Evolutionary conservation across 1,140 invertebrate genomes (phyloP), one percentile per base, ranked within the genome.

Genomic region (Drosophila tristis): DNA sequence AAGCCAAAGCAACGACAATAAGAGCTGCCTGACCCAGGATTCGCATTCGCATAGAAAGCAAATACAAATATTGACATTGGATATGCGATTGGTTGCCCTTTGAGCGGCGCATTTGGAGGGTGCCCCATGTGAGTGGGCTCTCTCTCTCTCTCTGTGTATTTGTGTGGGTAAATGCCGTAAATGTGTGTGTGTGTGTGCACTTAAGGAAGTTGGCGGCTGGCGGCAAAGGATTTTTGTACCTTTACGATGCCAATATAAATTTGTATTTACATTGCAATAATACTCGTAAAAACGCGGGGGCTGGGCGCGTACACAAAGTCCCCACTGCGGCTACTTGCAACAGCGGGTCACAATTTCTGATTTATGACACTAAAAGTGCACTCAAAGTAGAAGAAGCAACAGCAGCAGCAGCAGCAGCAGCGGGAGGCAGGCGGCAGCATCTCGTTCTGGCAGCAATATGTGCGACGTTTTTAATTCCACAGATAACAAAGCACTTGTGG

Each of bases 231-330:
- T 78, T 85, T 70, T 67, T 54, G 50, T 81, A 91, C 89, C 89
- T 90, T 90, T 91, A 90, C 89, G 82, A 89, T 84, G 77, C 80
- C 82, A 87, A 91, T 90, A 89, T 90, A 90, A 90, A 89, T 90
- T 89, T 90, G 89, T 91, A 90, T 90, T 85, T 86, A 72, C 80
- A 90, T 90, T 80, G 86, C 79, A 87, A 90, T 78, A 87, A 87
- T 70, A 70, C 35, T 39, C 35, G 35, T 78, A 78, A 78, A 78
- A 78, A 55, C 5, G 47, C 44, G n/a, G 23, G n/a, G 23, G 23
- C 1, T 16, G 23, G 2, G 23, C 2, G 23, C 4, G 11, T 39
- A 45, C 43, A 74, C 20, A 7, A 43, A 56, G 31, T 5, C 15
- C 48, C 25, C 31, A 35, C 42, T n/a, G 23, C 57, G 35, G 29